Evolutionary conservation across 2,113 vertebrate genomes (phyloP).

Genomic region (Melanerpes formicivorus): DNA sequence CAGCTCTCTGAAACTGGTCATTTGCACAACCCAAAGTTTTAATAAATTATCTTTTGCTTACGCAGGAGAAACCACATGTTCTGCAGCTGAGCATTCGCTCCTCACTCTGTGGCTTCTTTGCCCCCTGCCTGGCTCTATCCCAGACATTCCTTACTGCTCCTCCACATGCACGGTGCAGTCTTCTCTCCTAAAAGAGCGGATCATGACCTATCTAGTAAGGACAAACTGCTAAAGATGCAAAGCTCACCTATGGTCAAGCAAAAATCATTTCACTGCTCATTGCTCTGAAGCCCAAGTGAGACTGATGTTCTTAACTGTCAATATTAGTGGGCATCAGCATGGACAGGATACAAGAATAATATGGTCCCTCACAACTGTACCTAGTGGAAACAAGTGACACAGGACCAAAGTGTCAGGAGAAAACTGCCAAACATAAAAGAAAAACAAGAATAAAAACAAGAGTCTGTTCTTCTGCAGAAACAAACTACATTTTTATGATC

Average conservation of each 20-base stretch:
- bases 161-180: rapidly evolving
- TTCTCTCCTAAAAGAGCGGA: not conserved
- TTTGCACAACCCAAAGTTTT: not conserved
- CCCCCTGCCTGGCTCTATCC: not conserved
- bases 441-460: not conserved
- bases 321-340: not conserved
- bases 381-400: not conserved
- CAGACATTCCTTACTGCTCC: not conserved
- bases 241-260: not conserved
- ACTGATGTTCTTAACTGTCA: not conserved
- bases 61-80: not conserved
- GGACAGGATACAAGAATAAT: not conserved
- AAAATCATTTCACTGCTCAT: not conserved
- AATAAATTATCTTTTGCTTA: not conserved
- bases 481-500: not conserved
- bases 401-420: not conserved
- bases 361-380: not conserved
- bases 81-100: not conserved
- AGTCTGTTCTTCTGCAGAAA: not conserved
- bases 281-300: not conserved
- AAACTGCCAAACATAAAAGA: not conserved
- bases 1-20: not conserved
- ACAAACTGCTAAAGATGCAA: not conserved
- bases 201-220: not conserved
- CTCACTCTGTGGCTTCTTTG: not conserved